These are phyloP conservation scores for Silurus lanzhouensis DNA, from an alignment of 2,797 vertebrate species.

Conservation along the genomic window DNA sequence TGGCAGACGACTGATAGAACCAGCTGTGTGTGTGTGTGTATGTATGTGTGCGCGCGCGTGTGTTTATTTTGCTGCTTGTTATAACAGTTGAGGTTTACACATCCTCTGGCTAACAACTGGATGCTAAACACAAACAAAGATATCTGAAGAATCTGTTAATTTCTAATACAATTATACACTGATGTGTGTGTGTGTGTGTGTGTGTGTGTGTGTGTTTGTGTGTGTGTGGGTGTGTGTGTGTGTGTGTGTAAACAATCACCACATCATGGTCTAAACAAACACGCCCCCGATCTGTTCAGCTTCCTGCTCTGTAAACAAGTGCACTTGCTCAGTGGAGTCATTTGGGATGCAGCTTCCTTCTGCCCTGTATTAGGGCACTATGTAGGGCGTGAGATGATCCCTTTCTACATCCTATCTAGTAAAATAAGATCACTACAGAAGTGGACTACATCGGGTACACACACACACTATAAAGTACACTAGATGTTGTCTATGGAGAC, in stretches of 20 bases:
- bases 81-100: no score
- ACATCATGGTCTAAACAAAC: background rate
- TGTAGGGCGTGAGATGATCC: background rate
- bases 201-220: constrained; percentile 3
- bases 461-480: no score
- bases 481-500: no score
- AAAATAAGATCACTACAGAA: no score
- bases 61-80: no score
- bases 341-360: background rate
- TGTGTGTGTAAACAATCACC: background rate
- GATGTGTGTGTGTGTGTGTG: background rate
- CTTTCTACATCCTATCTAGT: background rate
- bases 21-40: constrained; percentile 9
- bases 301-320: background rate
- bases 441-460: no score
- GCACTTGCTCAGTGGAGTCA: background rate
- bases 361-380: background rate
- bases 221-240: background rate
- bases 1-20: constrained; percentile 16
- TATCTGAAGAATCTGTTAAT: constrained; percentile 15
- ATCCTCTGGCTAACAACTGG: no score
- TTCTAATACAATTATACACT: constrained; percentile 12
- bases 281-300: background rate
- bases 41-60: constrained; percentile 28
- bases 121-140: constrained; percentile 56